Percentiles rank a stretch among this genome's conserved stretches.
Conservation (phyloP, 2,113 vertebrate species). For the Aptenodytes forsteri region DNA sequence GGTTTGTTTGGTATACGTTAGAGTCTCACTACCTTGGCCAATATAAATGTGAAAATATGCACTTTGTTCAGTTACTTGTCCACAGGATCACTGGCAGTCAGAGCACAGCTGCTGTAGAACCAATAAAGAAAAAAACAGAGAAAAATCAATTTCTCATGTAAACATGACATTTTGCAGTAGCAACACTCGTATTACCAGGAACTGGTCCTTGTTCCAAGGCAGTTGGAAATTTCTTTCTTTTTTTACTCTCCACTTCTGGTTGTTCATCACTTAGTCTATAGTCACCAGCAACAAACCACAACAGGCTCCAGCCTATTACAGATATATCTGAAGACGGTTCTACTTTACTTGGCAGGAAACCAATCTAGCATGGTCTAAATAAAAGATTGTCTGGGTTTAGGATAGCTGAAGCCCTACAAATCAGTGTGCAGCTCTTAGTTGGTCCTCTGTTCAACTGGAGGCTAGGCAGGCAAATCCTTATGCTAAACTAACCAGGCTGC, state of each 20-base stretch:
- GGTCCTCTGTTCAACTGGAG: background rate
- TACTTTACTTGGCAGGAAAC: background rate
- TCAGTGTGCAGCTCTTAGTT: background rate
- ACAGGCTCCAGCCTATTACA: background rate
- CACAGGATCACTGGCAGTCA: background rate
- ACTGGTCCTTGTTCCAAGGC: background rate
- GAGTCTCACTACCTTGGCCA: background rate
- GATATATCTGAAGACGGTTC: background rate
- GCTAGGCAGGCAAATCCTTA: background rate
- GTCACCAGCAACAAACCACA: background rate
- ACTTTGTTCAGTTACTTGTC: background rate
- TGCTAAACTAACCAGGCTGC: slow-evolving; percentile 13
- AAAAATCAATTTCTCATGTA: slow-evolving; percentile 48
- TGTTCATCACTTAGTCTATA: background rate
- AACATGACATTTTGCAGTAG: slow-evolving; percentile 22
- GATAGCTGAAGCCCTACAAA: background rate
- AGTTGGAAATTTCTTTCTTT: background rate
- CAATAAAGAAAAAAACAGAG: background rate
- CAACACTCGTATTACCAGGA: background rate
- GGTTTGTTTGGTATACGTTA: background rate
- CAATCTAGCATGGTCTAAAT: background rate
- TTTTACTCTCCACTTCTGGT: background rate
- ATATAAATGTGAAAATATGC: background rate
- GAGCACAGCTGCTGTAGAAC: background rate
- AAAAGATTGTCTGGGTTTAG: background rate